Conservation (phyloP, 2,113 vertebrate species). For the Synodontis membranacea region DNA sequence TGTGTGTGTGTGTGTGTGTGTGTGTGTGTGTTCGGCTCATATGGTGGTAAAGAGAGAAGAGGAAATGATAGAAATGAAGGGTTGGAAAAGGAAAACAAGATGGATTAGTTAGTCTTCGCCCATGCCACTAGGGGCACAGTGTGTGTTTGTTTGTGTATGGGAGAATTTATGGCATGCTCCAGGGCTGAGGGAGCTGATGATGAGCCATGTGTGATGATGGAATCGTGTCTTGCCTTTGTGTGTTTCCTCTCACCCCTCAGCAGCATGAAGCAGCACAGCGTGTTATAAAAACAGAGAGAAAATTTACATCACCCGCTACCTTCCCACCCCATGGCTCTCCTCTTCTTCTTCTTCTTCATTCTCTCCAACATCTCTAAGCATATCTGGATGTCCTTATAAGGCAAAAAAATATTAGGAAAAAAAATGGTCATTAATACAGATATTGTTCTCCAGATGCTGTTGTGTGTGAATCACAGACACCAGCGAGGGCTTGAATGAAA, state of each 20-base stretch:
- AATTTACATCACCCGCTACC: conserved; percentile 22
- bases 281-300: conserved; percentile 29
- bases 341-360: not conserved
- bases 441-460: conserved; percentile 12
- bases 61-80: conserved; percentile 3
- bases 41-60: conserved; percentile 15
- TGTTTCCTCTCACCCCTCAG: conserved; percentile 39
- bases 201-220: conserved; percentile 38
- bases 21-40: not conserved
- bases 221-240: conserved; percentile 56
- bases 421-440: not conserved
- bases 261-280: not conserved
- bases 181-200: conserved; percentile 35
- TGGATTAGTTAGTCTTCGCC: conserved; percentile 38
- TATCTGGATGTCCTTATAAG: conserved; percentile 7
- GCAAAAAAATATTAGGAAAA: not conserved
- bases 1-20: not conserved
- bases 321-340: not conserved
- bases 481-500: conserved; percentile 37
- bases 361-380: not conserved
- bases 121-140: conserved; percentile 20
- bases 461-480: conserved; percentile 20
- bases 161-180: conserved; percentile 40
- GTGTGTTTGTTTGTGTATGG: conserved; percentile 36
- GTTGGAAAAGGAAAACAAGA: conserved; percentile 33